Evolutionary conservation across 2,113 vertebrate species (phyloP), one percentile per base, ranked within the genome.

Genomic region (Mus spicilegus): DNA sequence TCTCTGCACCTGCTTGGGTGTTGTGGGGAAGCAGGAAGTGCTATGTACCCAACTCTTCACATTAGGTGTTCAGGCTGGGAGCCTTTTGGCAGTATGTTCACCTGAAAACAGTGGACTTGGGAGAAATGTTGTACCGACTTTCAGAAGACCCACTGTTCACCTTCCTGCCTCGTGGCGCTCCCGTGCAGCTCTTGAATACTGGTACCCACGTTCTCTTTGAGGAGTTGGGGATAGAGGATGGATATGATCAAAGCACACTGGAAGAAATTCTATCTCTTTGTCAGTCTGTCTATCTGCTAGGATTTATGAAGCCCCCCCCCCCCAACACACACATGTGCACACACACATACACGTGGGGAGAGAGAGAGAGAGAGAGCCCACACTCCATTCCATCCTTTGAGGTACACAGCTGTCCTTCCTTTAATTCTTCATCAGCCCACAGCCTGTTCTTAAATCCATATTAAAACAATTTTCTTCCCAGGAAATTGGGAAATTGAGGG

Each of bases 1-100:
- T 51, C 33, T 46, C 20, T 4, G 0, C 0, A 4, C 19, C 36
- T 39, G 30, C 22, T 46, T 28, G 49, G 28, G 73, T 10, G 3
- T 4, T 0, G 1, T 3, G 51, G 63, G 49, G n/a, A 49, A 46
- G 19, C 12, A 8, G 42, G 56, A 67, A 46, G 30, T 2, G 0
- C 0, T 20, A 54, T 36, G 7, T 63, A 20, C 22, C 1, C 3
- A 49, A 6, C 1, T 6, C 5, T n/a, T 12, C 24, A 26, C 19
- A 20, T 39, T 7, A 7, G 9, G 1, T n/a, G 19, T 33, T 36
- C 51, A 14, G 24, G 20, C 33, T 49, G 8, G 8, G 65, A 33
- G 4, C 12, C 65, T 69, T 33, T 69, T 69, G 11, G 4, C 65
- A 33, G 36, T 2, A 17, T 13, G 12, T 33, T 33, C 39, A 8